Conservation (phyloP, 2,888 invertebrate genomes). For the Iselma pallidipennis region DNA sequence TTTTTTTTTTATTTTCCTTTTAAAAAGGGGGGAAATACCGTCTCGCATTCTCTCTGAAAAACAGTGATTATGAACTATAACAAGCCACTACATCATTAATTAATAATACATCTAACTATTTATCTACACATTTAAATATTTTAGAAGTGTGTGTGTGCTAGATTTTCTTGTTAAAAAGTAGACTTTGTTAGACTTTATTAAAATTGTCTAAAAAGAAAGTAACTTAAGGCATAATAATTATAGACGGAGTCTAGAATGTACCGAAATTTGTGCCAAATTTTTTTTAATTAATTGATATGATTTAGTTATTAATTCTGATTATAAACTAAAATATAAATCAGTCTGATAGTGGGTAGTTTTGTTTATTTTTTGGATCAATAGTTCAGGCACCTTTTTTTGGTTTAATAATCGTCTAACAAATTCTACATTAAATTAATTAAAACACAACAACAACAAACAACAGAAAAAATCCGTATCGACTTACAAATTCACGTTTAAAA, state of each 20-base stretch:
- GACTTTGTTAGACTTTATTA: constrained; percentile 38
- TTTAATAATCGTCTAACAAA: constrained; percentile 20
- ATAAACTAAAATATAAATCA: no score
- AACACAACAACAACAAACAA: constrained; percentile 15
- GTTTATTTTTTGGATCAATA: constrained; percentile 9
- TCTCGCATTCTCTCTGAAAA: constrained; percentile 25
- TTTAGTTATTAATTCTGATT: not conserved
- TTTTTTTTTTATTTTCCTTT: constrained; percentile 22
- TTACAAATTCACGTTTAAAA: constrained; percentile 23
- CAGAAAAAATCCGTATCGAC: constrained; percentile 14
- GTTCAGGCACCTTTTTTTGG: constrained; percentile 5
- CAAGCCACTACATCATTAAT: constrained; percentile 43
- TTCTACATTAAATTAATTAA: constrained; percentile 9
- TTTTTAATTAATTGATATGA: not conserved
- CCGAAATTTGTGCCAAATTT: constrained; percentile 1
- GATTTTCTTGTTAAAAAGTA: constrained; percentile 29
- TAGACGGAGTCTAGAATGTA: constrained; percentile 34
- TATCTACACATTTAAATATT: constrained; percentile 51
- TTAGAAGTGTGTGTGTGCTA: constrained; percentile 43
- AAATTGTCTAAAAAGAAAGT: constrained; percentile 3
- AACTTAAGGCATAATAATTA: constrained; percentile 33
- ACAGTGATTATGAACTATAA: constrained; percentile 43
- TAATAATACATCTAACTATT: constrained; percentile 49
- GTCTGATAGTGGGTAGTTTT: no score
- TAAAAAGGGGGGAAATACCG: constrained; percentile 24